Evolutionary conservation across 2,797 vertebrate genomes (phyloP).

Genomic region (Saxicola maurus): DNA sequence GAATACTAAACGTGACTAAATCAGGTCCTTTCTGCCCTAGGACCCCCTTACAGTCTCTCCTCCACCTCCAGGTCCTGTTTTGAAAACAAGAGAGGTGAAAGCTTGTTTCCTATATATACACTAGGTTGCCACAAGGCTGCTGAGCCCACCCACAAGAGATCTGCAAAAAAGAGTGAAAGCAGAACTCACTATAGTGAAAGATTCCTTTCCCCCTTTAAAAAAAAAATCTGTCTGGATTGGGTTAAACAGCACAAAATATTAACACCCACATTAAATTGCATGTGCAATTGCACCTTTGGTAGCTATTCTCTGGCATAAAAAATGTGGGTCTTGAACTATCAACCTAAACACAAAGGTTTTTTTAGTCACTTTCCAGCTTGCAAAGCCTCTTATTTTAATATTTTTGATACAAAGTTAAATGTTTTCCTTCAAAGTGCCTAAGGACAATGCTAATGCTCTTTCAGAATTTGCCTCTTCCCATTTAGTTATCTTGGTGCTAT

Average conservation of each 20-base stretch:
- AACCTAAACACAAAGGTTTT: not conserved
- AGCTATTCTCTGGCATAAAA: not conserved
- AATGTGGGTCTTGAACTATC: not conserved
- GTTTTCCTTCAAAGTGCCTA: not conserved
- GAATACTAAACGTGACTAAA: not conserved
- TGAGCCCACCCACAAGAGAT: not conserved
- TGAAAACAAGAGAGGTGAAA: not conserved
- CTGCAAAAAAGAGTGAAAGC: not conserved
- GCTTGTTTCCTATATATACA: not conserved
- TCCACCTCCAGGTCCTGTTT: not conserved
- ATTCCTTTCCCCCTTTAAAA: not conserved
- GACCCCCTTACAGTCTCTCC: not conserved
- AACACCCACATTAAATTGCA: not conserved
- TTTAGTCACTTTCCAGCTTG: not conserved
- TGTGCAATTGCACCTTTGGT: not conserved
- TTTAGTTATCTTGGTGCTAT: constrained; percentile 19
- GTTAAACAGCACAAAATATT: not conserved
- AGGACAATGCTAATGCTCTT: not conserved
- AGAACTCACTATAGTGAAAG: not conserved
- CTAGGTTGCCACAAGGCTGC: not conserved
- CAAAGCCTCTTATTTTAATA: not conserved
- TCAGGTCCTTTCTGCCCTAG: not conserved
- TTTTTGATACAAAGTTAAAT: not conserved
- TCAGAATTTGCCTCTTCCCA: constrained; percentile 15
- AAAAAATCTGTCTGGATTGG: not conserved